Percentiles rank a stretch among this genome's conserved stretches.
These are phyloP conservation scores for Myotis yumanensis DNA, from an alignment of 2,113 vertebrate species.

Conservation along the genomic window DNA sequence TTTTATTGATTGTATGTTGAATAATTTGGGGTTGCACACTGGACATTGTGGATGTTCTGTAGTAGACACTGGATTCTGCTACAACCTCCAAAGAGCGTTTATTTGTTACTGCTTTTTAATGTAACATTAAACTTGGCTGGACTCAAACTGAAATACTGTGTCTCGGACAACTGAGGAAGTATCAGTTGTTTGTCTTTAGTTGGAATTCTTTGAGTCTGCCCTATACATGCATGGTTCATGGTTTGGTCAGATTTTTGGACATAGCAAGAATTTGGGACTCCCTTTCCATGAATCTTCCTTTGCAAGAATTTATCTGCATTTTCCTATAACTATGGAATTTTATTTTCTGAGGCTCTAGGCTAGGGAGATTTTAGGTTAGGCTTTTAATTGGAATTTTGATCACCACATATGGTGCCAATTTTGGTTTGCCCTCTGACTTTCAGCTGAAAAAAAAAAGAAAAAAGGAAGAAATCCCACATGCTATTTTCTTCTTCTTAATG, in stretches of 20 bases:
- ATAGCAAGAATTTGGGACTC: background rate
- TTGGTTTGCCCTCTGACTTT: background rate
- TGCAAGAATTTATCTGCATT: background rate
- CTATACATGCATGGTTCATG: background rate
- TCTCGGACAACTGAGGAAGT: background rate
- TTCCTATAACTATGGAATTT: background rate
- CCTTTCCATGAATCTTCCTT: background rate
- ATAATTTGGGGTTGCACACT: background rate
- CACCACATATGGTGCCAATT: background rate
- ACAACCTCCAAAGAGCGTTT: background rate
- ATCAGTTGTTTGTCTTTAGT: background rate
- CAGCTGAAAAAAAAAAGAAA: background rate
- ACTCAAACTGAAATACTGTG: background rate
- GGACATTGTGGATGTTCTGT: background rate
- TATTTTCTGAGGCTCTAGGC: background rate
- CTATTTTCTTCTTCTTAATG: background rate
- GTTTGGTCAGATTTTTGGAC: background rate
- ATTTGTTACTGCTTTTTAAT: background rate
- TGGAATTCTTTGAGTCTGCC: background rate
- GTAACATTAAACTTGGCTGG: background rate
- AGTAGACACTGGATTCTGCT: background rate
- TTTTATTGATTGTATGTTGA: background rate
- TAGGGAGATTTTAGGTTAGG: background rate
- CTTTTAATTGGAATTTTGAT: background rate
- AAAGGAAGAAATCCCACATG: background rate